Percentiles rank a stretch among this genome's conserved stretches.
These are phyloP conservation scores for Liasis olivaceus DNA, from an alignment of 2,797 vertebrate genomes.

Conservation along the genomic window DNA sequence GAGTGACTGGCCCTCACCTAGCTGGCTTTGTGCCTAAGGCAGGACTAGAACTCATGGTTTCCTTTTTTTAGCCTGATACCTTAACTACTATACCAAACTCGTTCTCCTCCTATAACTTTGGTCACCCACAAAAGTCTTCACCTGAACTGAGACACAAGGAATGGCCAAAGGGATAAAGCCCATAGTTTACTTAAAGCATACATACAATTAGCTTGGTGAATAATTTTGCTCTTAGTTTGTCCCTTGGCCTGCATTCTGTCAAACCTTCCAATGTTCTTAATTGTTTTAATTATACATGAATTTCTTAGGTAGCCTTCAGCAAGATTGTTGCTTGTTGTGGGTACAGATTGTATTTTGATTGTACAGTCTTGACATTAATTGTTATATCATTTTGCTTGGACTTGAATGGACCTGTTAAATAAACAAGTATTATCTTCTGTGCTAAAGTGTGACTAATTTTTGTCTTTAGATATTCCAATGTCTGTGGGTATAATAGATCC, in stretches of 20 bases:
- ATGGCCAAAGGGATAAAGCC: not conserved
- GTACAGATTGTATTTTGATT: not conserved
- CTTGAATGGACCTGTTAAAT: not conserved
- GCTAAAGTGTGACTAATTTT: fast-evolving
- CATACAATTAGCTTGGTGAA: not conserved
- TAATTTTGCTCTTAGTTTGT: not conserved
- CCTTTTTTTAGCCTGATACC: not conserved
- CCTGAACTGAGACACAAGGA: not conserved
- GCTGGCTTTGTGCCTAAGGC: not conserved
- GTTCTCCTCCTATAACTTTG: not conserved
- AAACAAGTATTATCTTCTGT: not conserved
- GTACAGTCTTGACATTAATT: not conserved
- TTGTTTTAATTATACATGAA: not conserved
- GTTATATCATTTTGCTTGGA: not conserved
- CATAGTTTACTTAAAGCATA: not conserved
- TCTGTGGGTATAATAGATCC: slow-evolving; percentile 96
- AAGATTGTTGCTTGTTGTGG: not conserved
- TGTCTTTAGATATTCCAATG: slow-evolving; percentile 89
- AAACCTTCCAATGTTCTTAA: not conserved
- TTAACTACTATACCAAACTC: not conserved
- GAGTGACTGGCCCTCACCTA: not conserved
- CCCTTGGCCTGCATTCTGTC: not conserved
- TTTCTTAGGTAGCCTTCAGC: not conserved
- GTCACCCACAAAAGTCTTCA: not conserved
- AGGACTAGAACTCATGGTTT: not conserved